Base-by-base conservation (phyloP, 2,888 invertebrate genomes). In the Lobophora halterata region DNA sequence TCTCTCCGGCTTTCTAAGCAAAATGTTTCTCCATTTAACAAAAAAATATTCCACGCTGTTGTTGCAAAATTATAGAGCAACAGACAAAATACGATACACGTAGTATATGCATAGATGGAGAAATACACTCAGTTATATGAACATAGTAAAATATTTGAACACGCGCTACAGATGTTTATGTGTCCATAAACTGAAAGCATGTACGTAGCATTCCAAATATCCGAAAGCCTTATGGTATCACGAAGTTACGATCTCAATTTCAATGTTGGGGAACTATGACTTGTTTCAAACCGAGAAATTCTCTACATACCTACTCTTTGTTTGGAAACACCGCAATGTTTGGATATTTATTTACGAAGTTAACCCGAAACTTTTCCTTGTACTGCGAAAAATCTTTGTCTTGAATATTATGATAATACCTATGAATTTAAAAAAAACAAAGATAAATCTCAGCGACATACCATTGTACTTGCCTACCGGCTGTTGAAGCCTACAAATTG, bases 91-190 rank as follows among this genome's bases (percentile, higher is more conserved):
- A 28, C 18, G 32, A 39, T 39, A 32, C n/a, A n/a, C n/a, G n/a
- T n/a, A n/a, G n/a, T n/a, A n/a, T 16, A 18, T 12, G 28, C 16
- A 19, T 19, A 28, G 32, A 39, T 39, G 32, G 21, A 47, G 43
- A 21, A 28, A 48, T 48, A 46, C 35, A 37, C 33, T 34, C 41
- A 32, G 23, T 13, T 11, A 28, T 28, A 28, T 21, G 29, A 16
- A 14, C 21, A 28, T 41, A 46, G 36, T 52, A 52, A 52, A 51
- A 42, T 36, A 44, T 34, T 23, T 44, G 31, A 39, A 41, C n/a
- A 32, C 41, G 27, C 28, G 29, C 39, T 43, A 45, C 46, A 46
- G 38, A 49, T 49, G 43, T 52, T 52, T 52, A 52, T 49, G 29
- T 14, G 33, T 16, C 34, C 29, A 32, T 52, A 49, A 52, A 52